Base-by-base conservation (phyloP, 2,888 invertebrate genomes). In the Tolmerus cingulatus region DNA sequence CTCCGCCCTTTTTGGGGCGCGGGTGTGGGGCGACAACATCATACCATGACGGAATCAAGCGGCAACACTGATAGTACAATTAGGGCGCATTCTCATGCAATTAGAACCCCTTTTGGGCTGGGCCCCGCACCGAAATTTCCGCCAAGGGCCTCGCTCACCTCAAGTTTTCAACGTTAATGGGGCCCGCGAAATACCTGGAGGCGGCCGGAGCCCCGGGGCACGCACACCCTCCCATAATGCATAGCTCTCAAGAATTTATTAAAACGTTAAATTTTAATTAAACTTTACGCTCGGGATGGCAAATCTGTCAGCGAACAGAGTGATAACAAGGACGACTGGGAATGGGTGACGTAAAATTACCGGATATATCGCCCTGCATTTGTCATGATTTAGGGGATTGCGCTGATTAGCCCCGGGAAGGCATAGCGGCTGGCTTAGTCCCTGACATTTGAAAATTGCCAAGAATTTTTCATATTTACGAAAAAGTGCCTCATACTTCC, bases 211-310 rank as follows among this genome's bases (percentile, higher is more conserved):
- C 12, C 37, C n/a, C 1, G 4, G 8, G 19, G 66, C 12, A 66
- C 19, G 23, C 66, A 19, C 66, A 66, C 66, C 66, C 8, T 51
- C 51, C 19, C 51, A n/a, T 51, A 51, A 51, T 51, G 51, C 51
- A 51, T 8, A 19, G 5, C 57, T 82, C 82, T 82, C 82, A 82
- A 82, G 82, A 82, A 82, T 82, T 82, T 82, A 82, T 82, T 51
- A 57, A 82, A 82, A 82, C 82, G 82, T 82, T 82, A 82, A 82
- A 82, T 82, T 82, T 82, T 82, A 82, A 82, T 82, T 82, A 82
- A 82, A 82, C 82, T 19, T 82, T 57, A 55, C 82, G 82, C 57
- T 37, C 55, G 57, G 82, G 57, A 82, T 55, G 16, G 46, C 82
- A 82, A 82, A 82, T 82, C 82, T 82, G 82, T 82, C 82, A 82